Base-by-base conservation (phyloP, 2,888 invertebrate species). In the Eledona agricola region DNA sequence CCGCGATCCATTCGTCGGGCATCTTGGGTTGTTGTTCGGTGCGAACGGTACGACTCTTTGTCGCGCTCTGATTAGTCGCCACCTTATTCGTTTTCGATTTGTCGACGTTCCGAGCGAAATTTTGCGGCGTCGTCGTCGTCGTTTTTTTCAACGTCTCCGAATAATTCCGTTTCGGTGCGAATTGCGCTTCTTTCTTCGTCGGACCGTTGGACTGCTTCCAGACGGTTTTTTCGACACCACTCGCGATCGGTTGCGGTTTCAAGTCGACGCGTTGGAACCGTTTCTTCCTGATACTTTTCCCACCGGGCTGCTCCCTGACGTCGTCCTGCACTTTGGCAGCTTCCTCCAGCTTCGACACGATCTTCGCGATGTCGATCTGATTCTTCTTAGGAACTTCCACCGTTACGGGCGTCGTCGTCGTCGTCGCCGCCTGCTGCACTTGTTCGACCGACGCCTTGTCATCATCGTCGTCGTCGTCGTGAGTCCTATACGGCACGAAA, bases 281-380 rank as follows among this genome's bases (percentile, higher is more conserved):
- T 50, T 53, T 38, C 9, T 23, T 49, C 50, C 57, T 28, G 28
- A 43, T 51, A 51, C 51, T 1, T 47, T 60, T 35, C 56, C 56
- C 32, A 40, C 54, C 7, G 50, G 35, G 28, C 49, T 57, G 25
- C 22, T 57, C 43, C 26, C 53, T 25, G 31, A 62, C 22, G 47
- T 59, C 54, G 45, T 65, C 62, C 35, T 74, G 72, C 55, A 74
- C 72, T 58, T 72, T 72, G 3, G 72, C 75, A 0, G 75, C 75
- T 59, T 73, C 72, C 55, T 76, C 76, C n/a, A 77, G 58, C 52
- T 77, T 77, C n/a, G 71, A 74, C 1, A 77, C 76, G 12, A 77
- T 72, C 22, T 72, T 73, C 2, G 69, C 72, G 7, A 77, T 75
- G 55, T 77, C 75, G 19, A 76, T 71, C 6, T 66, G 62, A 46